These are phyloP conservation scores for Monodelphis domestica DNA, from an alignment of 2,797 vertebrate species.

Conservation along the genomic window DNA sequence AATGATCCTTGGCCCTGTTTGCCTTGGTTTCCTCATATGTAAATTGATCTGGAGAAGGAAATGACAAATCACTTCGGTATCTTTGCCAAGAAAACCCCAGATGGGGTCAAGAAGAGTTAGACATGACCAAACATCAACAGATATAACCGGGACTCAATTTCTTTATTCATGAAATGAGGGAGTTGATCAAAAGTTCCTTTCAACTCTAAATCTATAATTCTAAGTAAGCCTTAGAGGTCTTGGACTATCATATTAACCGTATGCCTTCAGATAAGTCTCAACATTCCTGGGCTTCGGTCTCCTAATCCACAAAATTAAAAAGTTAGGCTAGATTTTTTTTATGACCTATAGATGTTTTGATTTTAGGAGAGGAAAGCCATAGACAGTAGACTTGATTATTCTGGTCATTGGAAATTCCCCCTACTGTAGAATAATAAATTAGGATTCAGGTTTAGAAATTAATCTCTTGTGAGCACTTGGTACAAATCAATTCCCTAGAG, in stretches of 20 bases:
- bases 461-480: not conserved
- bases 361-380: not conserved
- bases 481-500: not conserved
- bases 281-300: not conserved
- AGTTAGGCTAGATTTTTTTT: not conserved
- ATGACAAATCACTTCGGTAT: too few relatives aligned
- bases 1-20: too few relatives aligned
- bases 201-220: not conserved
- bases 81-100: too few relatives aligned
- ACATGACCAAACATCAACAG: too few relatives aligned
- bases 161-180: too few relatives aligned
- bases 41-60: too few relatives aligned
- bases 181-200: too few relatives aligned
- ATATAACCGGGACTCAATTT: not conserved
- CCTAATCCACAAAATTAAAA: not conserved
- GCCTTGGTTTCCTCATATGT: too few relatives aligned
- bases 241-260: not conserved
- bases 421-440: not conserved
- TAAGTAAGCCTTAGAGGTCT: not conserved
- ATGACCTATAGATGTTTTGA: not conserved
- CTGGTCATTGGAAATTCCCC: not conserved
- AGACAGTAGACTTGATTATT: not conserved
- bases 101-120: too few relatives aligned
- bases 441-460: not conserved
- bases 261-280: not conserved